Conservation (phyloP, 1,140 invertebrate species). For the Drosophila ambigua region DNA sequence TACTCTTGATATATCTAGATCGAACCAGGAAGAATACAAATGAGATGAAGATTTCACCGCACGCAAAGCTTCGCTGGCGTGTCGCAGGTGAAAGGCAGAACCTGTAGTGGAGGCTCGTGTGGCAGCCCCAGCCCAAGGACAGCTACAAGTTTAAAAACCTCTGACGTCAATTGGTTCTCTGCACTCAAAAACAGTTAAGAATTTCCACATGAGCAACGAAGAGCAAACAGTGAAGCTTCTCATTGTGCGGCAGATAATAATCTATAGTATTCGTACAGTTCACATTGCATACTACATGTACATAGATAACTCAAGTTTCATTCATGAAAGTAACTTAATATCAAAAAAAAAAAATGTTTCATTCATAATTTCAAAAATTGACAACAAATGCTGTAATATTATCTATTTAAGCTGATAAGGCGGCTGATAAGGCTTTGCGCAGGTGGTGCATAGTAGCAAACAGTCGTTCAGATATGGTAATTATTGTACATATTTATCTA, state of each 20-base stretch:
- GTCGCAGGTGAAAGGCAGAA: slow-evolving; percentile 27
- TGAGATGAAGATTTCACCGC: background rate
- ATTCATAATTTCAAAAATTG: too few relatives aligned
- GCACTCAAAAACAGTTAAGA: too few relatives aligned
- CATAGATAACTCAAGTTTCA: background rate
- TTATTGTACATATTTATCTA: too few relatives aligned
- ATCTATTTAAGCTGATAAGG: too few relatives aligned
- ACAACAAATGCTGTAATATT: too few relatives aligned
- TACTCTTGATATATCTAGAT: background rate
- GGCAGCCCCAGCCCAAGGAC: slow-evolving; percentile 35
- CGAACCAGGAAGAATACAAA: slow-evolving; percentile 5
- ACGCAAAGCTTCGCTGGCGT: background rate
- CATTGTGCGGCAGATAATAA: background rate
- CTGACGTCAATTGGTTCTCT: slow-evolving; percentile 44
- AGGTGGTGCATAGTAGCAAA: too few relatives aligned
- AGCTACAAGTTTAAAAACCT: slow-evolving; percentile 5
- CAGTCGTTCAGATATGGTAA: too few relatives aligned
- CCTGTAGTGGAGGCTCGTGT: slow-evolving; percentile 14
- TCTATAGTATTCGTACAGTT: too few relatives aligned
- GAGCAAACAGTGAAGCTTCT: background rate
- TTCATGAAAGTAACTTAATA: too few relatives aligned
- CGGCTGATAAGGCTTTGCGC: too few relatives aligned
- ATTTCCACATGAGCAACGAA: too few relatives aligned
- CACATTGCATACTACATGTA: background rate
- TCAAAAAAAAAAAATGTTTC: too few relatives aligned